Conservation (phyloP, 2,113 vertebrate genomes). For the Irena cyanogastra region DNA sequence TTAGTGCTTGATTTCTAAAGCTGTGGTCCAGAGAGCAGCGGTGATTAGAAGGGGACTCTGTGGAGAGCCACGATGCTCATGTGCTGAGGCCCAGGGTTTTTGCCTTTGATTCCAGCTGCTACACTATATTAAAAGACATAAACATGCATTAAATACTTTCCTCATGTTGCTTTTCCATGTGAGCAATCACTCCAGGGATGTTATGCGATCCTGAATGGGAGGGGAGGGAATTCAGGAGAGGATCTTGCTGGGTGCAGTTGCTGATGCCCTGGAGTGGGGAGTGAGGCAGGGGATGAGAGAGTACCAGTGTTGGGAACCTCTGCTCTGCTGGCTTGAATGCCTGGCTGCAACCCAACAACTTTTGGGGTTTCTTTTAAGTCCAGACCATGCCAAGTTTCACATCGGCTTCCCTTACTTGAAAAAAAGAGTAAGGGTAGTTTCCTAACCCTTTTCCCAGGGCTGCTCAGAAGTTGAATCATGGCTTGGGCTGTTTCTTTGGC, state of each 20-base stretch:
- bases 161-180: conserved; percentile 17
- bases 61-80: background rate
- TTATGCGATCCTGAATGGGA: background rate
- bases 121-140: conserved; percentile 33
- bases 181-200: background rate
- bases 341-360: background rate
- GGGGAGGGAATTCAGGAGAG: background rate
- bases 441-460: background rate
- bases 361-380: background rate
- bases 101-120: conserved; percentile 35
- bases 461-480: background rate
- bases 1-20: conserved; percentile 13
- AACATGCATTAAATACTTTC: conserved; percentile 46
- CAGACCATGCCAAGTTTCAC: background rate
- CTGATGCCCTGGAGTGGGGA: background rate
- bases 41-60: conserved; percentile 12
- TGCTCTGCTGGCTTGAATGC: background rate
- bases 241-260: background rate
- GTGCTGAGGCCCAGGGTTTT: background rate
- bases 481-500: background rate
- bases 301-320: background rate
- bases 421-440: background rate
- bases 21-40: background rate
- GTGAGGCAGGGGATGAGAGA: background rate
- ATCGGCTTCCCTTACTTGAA: background rate